phyloP scores from a whole-genome alignment of 2,113 vertebrate species.

The Pogona vitticeps region DNA sequence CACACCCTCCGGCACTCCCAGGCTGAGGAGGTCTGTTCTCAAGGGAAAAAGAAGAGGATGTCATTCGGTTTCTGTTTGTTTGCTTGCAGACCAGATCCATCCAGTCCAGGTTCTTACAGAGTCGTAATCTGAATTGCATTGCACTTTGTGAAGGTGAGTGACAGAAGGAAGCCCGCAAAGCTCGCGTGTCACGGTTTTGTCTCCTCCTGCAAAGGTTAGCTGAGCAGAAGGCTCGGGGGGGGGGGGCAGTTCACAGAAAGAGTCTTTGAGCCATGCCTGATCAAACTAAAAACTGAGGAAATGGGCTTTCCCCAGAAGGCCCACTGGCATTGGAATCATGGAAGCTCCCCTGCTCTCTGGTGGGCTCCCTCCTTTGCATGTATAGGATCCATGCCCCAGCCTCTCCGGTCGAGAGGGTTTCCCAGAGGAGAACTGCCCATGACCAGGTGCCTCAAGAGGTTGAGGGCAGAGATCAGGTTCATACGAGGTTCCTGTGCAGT shows the following conservation, averaged over 20 bases:
- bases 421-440: too few relatives aligned
- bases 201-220: neutral
- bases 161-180: fast-evolving
- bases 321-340: too few relatives aligned
- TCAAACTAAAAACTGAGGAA: neutral
- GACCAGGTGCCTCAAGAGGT: too few relatives aligned
- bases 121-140: conserved; percentile 98
- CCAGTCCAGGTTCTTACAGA: conserved; percentile 97
- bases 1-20: too few relatives aligned
- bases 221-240: neutral
- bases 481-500: too few relatives aligned
- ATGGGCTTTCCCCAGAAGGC: too few relatives aligned
- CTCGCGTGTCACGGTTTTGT: neutral
- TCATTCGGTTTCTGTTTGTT: fast-evolving
- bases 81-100: conserved; percentile 88
- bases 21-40: neutral
- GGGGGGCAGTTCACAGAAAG: neutral
- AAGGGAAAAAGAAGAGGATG: neutral
- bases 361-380: too few relatives aligned
- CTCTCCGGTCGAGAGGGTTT: too few relatives aligned
- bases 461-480: too few relatives aligned
- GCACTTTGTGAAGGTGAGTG: conserved; percentile 95
- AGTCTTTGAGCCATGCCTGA: neutral
- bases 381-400: too few relatives aligned
- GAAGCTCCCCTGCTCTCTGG: too few relatives aligned